Evolutionary conservation across 2,888 invertebrate genomes (phyloP).

Genomic region (Artemia sinica): DNA sequence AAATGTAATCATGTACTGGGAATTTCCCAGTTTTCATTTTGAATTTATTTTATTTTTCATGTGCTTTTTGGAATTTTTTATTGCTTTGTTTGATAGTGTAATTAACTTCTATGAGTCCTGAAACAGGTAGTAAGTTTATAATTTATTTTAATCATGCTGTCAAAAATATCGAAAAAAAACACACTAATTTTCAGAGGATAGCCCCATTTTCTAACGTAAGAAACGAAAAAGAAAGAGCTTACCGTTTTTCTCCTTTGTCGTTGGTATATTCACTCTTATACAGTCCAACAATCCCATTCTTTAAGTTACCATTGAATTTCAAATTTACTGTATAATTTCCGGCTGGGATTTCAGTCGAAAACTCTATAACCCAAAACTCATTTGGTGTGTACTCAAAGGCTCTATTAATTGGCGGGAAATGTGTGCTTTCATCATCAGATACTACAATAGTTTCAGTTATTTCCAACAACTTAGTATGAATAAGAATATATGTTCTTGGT

Average conservation of each 20-base stretch:
- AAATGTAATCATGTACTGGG: too few relatives aligned
- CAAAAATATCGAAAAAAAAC: too few relatives aligned
- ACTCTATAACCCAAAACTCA: conserved; percentile 34
- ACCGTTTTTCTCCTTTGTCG: conserved; percentile 16
- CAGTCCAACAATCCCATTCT: conserved; percentile 49
- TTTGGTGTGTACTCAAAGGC: conserved; percentile 32
- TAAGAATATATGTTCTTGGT: conserved; percentile 31
- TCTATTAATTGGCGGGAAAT: conserved; percentile 24
- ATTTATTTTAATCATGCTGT: too few relatives aligned
- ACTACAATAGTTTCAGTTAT: conserved; percentile 28
- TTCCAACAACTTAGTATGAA: conserved; percentile 32
- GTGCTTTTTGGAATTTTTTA: too few relatives aligned
- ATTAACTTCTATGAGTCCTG: too few relatives aligned
- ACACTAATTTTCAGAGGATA: too few relatives aligned
- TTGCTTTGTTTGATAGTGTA: too few relatives aligned
- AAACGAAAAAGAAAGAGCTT: not conserved
- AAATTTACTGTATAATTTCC: conserved; percentile 39
- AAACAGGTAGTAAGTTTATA: too few relatives aligned
- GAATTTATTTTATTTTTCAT: too few relatives aligned
- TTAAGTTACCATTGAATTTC: conserved; percentile 45
- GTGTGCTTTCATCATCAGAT: not conserved
- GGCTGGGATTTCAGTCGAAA: conserved; percentile 26
- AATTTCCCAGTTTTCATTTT: too few relatives aligned
- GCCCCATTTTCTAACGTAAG: too few relatives aligned
- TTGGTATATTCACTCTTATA: conserved; percentile 45